These are phyloP conservation scores for Rhorus exstirpatorius DNA, from an alignment of 2,888 invertebrate species.

Conservation along the genomic window DNA sequence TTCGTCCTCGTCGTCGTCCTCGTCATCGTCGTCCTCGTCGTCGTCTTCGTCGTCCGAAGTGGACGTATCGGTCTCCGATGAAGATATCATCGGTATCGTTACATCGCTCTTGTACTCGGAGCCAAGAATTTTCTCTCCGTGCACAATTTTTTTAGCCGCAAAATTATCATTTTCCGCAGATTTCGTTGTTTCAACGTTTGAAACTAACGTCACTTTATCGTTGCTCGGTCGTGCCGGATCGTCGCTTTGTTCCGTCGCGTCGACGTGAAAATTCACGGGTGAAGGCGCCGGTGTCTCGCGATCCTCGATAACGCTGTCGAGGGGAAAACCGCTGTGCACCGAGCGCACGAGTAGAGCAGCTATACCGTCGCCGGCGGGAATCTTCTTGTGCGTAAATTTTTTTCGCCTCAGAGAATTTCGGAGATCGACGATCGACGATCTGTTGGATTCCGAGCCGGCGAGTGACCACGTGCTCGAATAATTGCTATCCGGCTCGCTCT, in stretches of 20 bases:
- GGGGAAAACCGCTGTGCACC: conserved; percentile 84
- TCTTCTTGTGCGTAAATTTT: conserved; percentile 80
- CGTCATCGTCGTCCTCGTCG: conserved; percentile 78
- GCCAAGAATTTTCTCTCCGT: conserved; percentile 2
- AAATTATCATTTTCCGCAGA: conserved; percentile 1
- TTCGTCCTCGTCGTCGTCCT: conserved; percentile 76
- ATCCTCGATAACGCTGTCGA: conserved; percentile 82
- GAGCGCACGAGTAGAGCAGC: conserved; percentile 90
- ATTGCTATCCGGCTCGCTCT: conserved; percentile 84
- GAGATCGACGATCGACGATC: conserved; percentile 76
- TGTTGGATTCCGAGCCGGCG: conserved; percentile 75
- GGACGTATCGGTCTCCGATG: conserved; percentile 82
- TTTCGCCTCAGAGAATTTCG: conserved; percentile 74
- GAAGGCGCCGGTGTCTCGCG: conserved; percentile 79
- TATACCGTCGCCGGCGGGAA: conserved; percentile 88
- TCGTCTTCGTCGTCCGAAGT: conserved; percentile 79
- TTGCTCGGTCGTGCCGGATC: neutral
- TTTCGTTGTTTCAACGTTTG: conserved; percentile 13
- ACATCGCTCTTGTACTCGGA: conserved; percentile 44
- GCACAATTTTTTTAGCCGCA: conserved; percentile 5
- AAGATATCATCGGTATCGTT: conserved; percentile 80
- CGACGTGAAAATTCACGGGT: conserved; percentile 77
- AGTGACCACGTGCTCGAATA: conserved; percentile 78
- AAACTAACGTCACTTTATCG: neutral
- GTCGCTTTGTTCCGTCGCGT: conserved; percentile 62